Evolutionary conservation across 2,888 invertebrate species (phyloP).

Genomic region (Drosophila parthenogenetica): DNA sequence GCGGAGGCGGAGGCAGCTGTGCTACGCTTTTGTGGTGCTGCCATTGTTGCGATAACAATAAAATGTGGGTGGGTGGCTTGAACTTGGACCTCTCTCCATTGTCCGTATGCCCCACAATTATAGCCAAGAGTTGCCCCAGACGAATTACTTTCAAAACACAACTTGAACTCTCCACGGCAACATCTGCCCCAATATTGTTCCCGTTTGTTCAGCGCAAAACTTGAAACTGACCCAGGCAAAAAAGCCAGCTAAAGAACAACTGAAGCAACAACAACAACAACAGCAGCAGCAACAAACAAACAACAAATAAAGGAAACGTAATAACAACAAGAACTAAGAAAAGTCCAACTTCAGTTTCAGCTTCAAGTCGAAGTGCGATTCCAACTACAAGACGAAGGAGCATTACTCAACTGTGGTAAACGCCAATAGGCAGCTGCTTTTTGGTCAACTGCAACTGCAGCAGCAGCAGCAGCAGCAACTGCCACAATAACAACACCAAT

Average conservation of each 20-base stretch:
- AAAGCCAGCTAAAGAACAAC: constrained; percentile 18
- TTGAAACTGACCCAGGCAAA: constrained; percentile 53
- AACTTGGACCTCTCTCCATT: constrained; percentile 75
- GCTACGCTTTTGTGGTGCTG: constrained; percentile 57
- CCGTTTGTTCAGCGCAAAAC: constrained; percentile 40
- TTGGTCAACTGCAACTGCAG: constrained; percentile 53
- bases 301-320: constrained; percentile 54
- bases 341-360: constrained; percentile 27
- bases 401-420: constrained; percentile 78
- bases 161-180: constrained; percentile 55
- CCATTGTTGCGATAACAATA: constrained; percentile 79
- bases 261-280: background rate
- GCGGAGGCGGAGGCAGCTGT: constrained; percentile 61
- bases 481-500: constrained; percentile 19
- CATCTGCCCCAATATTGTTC: constrained; percentile 60
- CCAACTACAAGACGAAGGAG: constrained; percentile 40
- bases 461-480: constrained; percentile 35
- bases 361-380: constrained; percentile 30
- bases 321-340: constrained; percentile 46
- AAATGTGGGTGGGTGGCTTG: constrained; percentile 79
- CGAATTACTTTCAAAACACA: constrained; percentile 77
- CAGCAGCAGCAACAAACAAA: constrained; percentile 13
- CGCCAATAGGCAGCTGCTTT: constrained; percentile 78
- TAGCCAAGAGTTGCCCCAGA: constrained; percentile 45
- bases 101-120: constrained; percentile 73